phyloP scores from a whole-genome alignment of 2,888 invertebrate species.

The Cataglyphis livida region DNA sequence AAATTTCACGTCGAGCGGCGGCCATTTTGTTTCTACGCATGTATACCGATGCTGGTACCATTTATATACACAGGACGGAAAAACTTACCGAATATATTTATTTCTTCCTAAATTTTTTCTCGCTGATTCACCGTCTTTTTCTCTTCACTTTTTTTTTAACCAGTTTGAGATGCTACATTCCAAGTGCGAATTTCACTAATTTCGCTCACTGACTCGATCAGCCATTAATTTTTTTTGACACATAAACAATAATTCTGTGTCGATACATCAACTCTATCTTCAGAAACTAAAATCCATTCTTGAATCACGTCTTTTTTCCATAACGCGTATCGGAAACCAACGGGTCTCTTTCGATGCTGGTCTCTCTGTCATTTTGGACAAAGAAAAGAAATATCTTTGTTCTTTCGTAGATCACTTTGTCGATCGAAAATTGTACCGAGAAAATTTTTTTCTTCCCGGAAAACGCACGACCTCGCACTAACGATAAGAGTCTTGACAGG shows the following conservation, averaged over 20 bases:
- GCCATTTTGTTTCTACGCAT: slow-evolving; percentile 54
- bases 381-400: neutral
- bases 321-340: neutral
- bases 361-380: slow-evolving; percentile 15
- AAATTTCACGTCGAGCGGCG: slow-evolving; percentile 3
- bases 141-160: neutral
- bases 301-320: neutral
- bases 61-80: slow-evolving; percentile 9
- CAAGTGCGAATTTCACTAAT: slow-evolving; percentile 16
- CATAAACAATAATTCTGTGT: neutral
- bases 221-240: slow-evolving; percentile 8
- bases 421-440: neutral
- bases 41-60: slow-evolving; percentile 9
- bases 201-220: slow-evolving; percentile 6
- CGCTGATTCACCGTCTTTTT: slow-evolving; percentile 2
- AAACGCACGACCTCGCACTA: neutral
- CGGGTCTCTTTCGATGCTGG: slow-evolving; percentile 39
- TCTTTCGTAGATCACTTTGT: neutral
- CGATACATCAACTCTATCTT: slow-evolving; percentile 14
- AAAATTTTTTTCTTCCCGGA: neutral
- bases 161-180: slow-evolving; percentile 2
- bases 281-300: slow-evolving; percentile 32
- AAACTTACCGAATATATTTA: slow-evolving; percentile 2
- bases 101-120: neutral
- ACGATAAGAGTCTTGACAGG: slow-evolving; percentile 16